phyloP scores from a whole-genome alignment of 2,888 invertebrate species.

The Chorisops tibialis region DNA sequence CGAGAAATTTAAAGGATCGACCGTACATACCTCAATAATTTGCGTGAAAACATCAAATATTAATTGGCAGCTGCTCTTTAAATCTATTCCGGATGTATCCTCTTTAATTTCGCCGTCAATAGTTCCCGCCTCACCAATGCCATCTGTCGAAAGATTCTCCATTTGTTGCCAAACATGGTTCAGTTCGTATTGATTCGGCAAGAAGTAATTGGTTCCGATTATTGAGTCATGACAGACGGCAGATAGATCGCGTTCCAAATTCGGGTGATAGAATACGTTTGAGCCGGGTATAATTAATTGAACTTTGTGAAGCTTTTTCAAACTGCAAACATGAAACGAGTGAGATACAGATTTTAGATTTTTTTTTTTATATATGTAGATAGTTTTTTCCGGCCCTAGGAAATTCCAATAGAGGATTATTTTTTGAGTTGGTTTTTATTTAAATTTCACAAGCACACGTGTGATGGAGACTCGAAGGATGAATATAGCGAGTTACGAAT shows the following conservation, averaged over 20 bases:
- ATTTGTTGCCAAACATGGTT: slow-evolving; percentile 52
- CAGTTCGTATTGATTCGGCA: slow-evolving; percentile 51
- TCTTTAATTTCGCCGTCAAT: slow-evolving; percentile 32
- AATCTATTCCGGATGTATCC: slow-evolving; percentile 67
- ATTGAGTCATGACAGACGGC: slow-evolving; percentile 36
- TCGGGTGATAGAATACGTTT: slow-evolving; percentile 59
- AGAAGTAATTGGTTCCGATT: slow-evolving; percentile 49
- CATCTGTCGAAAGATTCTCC: slow-evolving; percentile 38
- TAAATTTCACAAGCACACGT: background rate
- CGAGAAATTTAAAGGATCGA: too few species aligned
- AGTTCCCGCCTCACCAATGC: background rate
- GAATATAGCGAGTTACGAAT: background rate
- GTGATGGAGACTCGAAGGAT: background rate
- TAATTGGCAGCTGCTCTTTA: slow-evolving; percentile 90
- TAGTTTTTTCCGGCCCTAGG: too few species aligned
- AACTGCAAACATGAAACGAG: slow-evolving; percentile 36
- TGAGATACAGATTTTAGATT: too few species aligned
- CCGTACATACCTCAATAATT: slow-evolving; percentile 53
- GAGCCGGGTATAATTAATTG: slow-evolving; percentile 46
- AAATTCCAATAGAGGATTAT: background rate
- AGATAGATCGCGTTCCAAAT: slow-evolving; percentile 57
- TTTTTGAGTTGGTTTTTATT: background rate
- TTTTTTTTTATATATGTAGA: slow-evolving; percentile 8
- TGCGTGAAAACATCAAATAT: slow-evolving; percentile 87
- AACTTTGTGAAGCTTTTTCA: slow-evolving; percentile 51